Conservation (phyloP, 2,888 invertebrate genomes). For the Nemotelus nigrinus region DNA sequence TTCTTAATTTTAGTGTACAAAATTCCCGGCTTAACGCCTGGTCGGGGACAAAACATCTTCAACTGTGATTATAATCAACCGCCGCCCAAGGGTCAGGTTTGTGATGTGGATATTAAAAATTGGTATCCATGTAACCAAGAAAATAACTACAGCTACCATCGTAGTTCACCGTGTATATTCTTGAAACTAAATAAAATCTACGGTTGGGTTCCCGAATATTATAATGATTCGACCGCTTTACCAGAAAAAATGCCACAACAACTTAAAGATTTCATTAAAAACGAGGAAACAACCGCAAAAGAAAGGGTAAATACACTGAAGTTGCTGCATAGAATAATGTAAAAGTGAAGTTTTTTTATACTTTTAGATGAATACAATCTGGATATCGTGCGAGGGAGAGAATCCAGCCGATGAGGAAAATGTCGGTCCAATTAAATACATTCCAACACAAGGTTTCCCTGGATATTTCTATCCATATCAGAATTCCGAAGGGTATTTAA, state of each 20-base stretch:
- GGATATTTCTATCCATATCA: constrained; percentile 90
- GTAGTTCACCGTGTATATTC: constrained; percentile 92
- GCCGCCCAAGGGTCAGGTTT: constrained; percentile 80
- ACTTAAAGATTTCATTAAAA: constrained; percentile 75
- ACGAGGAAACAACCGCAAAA: constrained; percentile 64
- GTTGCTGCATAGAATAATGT: not conserved
- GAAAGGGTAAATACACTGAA: constrained; percentile 57
- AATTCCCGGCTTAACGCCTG: constrained; percentile 76
- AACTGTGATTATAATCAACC: constrained; percentile 79
- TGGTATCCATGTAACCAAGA: constrained; percentile 85
- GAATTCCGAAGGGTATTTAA: constrained; percentile 87
- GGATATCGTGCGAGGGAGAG: constrained; percentile 94
- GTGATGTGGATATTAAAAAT: constrained; percentile 84
- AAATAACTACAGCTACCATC: constrained; percentile 88
- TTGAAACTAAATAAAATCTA: constrained; percentile 96
- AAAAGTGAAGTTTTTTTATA: not conserved
- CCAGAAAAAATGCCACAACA: constrained; percentile 80
- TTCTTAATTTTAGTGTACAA: constrained; percentile 72
- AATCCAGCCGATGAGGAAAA: constrained; percentile 92
- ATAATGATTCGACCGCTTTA: constrained; percentile 75
- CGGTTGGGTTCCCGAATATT: constrained; percentile 87
- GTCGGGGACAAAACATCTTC: constrained; percentile 78
- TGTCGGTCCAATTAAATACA: constrained; percentile 84
- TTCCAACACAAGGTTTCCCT: constrained; percentile 84
- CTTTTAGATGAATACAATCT: constrained; percentile 79